These are phyloP conservation scores for Lepus timidus DNA, from an alignment of 2,113 vertebrate genomes.

Conservation along the genomic window DNA sequence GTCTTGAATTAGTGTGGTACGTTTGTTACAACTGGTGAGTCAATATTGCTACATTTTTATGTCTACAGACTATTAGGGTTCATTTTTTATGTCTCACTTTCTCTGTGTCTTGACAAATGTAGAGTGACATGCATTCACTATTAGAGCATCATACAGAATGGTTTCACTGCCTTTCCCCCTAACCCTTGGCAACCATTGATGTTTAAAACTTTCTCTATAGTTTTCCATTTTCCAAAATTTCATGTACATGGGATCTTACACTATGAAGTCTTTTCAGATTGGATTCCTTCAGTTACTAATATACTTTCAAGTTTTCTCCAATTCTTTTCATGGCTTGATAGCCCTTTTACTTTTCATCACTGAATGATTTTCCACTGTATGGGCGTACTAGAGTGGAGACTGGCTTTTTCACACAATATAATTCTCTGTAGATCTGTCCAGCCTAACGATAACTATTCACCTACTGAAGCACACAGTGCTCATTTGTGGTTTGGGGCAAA, in stretches of 20 bases:
- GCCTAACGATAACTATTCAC: neutral
- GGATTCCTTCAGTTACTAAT: neutral
- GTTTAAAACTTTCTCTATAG: neutral
- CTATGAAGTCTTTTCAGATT: neutral
- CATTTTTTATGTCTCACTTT: neutral
- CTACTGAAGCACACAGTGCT: neutral
- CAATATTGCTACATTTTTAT: neutral
- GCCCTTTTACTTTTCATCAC: neutral
- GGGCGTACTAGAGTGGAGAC: neutral
- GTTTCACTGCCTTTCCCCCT: neutral
- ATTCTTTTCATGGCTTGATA: neutral
- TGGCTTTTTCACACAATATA: neutral
- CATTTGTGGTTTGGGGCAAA: neutral
- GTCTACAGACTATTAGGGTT: neutral
- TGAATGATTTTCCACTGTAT: neutral
- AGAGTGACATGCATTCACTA: neutral
- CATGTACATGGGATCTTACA: neutral
- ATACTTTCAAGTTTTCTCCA: neutral
- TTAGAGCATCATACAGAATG: neutral
- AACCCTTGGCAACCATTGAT: neutral
- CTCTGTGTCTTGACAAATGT: neutral
- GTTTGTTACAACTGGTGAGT: neutral
- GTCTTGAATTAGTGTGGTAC: neutral
- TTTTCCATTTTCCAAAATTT: neutral
- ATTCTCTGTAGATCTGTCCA: neutral